Percentiles rank a stretch among this genome's conserved stretches.
Conservation (phyloP, 2,797 vertebrate species). For the Choloepus didactylus region DNA sequence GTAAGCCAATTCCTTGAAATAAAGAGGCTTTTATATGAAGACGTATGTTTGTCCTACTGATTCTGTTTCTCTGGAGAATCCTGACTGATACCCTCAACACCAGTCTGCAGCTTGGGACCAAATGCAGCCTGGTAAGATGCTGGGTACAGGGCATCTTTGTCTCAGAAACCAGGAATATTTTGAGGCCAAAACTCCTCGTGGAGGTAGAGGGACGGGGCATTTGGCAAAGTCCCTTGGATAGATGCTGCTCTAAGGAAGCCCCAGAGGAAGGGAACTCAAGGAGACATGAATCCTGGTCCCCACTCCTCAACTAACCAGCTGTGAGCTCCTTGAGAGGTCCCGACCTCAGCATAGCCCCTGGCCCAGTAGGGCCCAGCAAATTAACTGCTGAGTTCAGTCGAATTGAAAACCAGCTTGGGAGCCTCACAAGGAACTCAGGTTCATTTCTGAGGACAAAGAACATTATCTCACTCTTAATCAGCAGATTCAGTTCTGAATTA, state of each 20-base stretch:
- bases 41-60: too few species aligned
- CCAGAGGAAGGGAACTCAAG: too few species aligned
- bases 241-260: not conserved
- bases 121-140: not conserved
- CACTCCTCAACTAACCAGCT: not conserved
- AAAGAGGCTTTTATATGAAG: too few species aligned
- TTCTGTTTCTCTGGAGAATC: too few species aligned
- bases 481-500: conserved; percentile 15
- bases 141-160: not conserved
- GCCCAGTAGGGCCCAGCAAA: not conserved
- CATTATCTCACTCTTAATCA: not conserved
- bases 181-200: not conserved
- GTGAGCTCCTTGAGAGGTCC: not conserved
- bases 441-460: not conserved
- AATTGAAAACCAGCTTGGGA: not conserved
- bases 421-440: not conserved
- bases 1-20: too few species aligned
- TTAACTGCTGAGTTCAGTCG: too few species aligned
- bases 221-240: not conserved
- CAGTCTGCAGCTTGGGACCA: not conserved
- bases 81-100: not conserved
- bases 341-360: fast-evolving
- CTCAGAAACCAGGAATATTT: not conserved
- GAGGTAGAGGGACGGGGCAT: not conserved
- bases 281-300: not conserved